Conservation (phyloP, 2,888 invertebrate species). For the Drosophila testacea region DNA sequence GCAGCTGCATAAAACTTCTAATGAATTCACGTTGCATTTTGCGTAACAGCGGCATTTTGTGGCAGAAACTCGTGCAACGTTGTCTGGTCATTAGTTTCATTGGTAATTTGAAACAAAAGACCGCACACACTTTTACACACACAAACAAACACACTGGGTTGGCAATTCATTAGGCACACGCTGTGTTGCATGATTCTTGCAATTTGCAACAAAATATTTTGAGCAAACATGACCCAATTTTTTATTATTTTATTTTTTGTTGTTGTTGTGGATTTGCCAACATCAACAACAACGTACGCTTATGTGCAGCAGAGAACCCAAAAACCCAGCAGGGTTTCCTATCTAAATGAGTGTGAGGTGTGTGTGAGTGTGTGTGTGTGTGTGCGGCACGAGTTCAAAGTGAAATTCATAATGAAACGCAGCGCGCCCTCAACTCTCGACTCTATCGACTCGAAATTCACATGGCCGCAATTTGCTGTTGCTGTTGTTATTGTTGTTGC, state of each 20-base stretch:
- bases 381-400: constrained; percentile 77
- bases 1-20: constrained; percentile 54
- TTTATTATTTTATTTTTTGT: constrained; percentile 31
- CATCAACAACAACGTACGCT: constrained; percentile 9
- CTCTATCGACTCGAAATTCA: constrained; percentile 62
- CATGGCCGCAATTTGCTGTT: constrained; percentile 76
- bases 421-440: constrained; percentile 44
- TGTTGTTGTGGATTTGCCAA: constrained; percentile 17
- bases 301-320: constrained; percentile 50
- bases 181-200: constrained; percentile 75
- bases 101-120: constrained; percentile 56
- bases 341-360: constrained; percentile 3
- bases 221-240: constrained; percentile 77
- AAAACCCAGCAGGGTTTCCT: constrained; percentile 56
- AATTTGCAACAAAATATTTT: constrained; percentile 68
- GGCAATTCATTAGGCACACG: constrained; percentile 76
- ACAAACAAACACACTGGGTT: constrained; percentile 16
- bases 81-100: constrained; percentile 33
- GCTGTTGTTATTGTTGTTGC: constrained; percentile 9
- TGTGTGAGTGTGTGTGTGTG: constrained; percentile 23
- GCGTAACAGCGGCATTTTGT: constrained; percentile 60
- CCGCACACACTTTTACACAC: constrained; percentile 24
- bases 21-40: constrained; percentile 45
- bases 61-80: constrained; percentile 34
- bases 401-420: constrained; percentile 69